These are phyloP conservation scores for Morpho helenor DNA, from an alignment of 2,888 invertebrate species.

Conservation along the genomic window DNA sequence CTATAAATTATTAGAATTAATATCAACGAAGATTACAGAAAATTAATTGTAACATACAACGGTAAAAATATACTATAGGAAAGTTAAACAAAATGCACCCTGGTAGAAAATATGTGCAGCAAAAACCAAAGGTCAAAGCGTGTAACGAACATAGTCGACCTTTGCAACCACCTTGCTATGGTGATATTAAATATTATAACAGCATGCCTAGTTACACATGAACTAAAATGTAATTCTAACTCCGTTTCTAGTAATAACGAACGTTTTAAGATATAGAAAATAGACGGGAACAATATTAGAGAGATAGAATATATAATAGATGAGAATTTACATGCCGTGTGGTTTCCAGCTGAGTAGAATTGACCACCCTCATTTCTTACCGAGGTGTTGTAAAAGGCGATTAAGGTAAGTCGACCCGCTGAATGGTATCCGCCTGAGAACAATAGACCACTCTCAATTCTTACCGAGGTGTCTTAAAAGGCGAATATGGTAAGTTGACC, in stretches of 20 bases:
- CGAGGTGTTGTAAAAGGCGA: too few species aligned
- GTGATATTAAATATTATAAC: slow-evolving; percentile 9
- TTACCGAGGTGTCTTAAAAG: too few species aligned
- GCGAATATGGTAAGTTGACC: too few species aligned
- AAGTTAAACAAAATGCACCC: neutral
- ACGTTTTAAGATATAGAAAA: neutral
- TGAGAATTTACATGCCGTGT: neutral
- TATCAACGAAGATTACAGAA: too few species aligned
- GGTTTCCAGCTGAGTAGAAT: too few species aligned
- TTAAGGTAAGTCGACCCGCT: too few species aligned
- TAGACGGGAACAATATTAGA: neutral
- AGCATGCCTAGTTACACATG: neutral
- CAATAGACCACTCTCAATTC: too few species aligned
- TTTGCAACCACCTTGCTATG: slow-evolving; percentile 36
- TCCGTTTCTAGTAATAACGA: neutral
- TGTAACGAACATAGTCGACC: slow-evolving; percentile 49
- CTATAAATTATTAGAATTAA: too few species aligned
- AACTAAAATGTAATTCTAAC: neutral
- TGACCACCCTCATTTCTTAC: too few species aligned
- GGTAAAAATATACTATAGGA: neutral
- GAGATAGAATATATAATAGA: neutral
- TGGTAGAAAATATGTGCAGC: neutral
- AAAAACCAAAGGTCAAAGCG: slow-evolving; percentile 39
- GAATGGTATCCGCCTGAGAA: too few species aligned
- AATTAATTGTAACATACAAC: too few species aligned